A percentile compares a stretch with the other conserved stretches of the same genome.
Evolutionary conservation across 1,140 invertebrate genomes (phyloP).

Genomic region (Ganaspis sp.): DNA sequence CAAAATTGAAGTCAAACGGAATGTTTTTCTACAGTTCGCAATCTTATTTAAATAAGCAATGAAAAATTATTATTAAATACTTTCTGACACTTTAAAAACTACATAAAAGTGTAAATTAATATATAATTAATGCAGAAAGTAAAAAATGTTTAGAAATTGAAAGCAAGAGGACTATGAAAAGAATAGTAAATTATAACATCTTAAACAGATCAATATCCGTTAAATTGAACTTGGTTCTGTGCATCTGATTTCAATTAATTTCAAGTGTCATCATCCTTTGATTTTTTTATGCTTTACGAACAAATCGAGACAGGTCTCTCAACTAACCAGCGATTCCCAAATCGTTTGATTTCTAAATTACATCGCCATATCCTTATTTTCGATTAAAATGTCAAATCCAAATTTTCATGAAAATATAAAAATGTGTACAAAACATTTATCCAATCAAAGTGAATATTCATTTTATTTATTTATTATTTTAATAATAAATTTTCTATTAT

Average conservation of each 20-base stretch:
- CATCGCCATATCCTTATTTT: background rate
- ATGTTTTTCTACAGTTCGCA: too few species aligned
- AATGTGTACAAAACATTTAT: too few species aligned
- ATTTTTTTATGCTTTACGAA: background rate
- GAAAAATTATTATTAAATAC: too few species aligned
- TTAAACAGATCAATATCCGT: background rate
- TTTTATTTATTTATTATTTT: too few species aligned
- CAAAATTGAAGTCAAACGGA: too few species aligned
- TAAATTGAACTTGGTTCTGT: background rate
- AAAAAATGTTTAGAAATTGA: background rate
- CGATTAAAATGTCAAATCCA: background rate
- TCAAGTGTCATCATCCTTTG: conserved; percentile 2
- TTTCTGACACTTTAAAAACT: too few species aligned
- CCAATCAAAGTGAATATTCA: too few species aligned
- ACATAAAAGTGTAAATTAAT: too few species aligned
- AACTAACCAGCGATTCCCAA: background rate
- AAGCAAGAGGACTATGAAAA: background rate
- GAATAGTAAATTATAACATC: background rate
- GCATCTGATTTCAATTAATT: conserved; percentile 26
- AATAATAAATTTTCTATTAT: too few species aligned
- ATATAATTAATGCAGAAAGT: background rate
- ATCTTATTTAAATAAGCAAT: too few species aligned
- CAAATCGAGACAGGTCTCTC: background rate
- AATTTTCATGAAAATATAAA: background rate
- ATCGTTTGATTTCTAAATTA: background rate